phyloP scores from a whole-genome alignment of 2,888 invertebrate species.

The Fabriciana adippe region DNA sequence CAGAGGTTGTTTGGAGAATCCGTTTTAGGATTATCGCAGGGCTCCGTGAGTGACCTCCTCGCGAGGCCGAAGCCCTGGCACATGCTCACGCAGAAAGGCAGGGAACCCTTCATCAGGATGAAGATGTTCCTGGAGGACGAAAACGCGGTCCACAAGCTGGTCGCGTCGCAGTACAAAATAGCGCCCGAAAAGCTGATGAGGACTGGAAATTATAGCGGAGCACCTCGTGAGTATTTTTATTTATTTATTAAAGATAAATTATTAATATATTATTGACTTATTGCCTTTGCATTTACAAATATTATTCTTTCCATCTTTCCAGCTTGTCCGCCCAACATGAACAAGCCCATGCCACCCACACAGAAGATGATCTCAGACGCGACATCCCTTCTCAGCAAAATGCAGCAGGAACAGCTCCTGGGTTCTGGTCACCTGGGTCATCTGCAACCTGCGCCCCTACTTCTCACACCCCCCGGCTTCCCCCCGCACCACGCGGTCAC shows the following conservation, averaged over 20 bases:
- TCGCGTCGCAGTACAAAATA: conserved; percentile 98
- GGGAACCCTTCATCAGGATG: conserved; percentile 98
- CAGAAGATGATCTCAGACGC: conserved; percentile 90
- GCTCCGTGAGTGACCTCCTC: conserved; percentile 97
- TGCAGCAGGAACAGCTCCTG: conserved; percentile 86
- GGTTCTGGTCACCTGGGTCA: conserved; percentile 81
- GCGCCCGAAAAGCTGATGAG: conserved; percentile 98
- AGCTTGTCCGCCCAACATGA: conserved; percentile 85
- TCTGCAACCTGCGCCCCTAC: conserved; percentile 83
- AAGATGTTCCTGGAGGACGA: conserved; percentile 98
- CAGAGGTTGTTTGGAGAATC: conserved; percentile 99
- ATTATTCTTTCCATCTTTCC: conserved; percentile 54
- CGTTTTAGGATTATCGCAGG: conserved; percentile 97
- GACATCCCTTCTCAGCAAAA: conserved; percentile 84
- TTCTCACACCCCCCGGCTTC: conserved; percentile 89
- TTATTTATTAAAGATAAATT: neutral
- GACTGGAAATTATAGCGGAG: conserved; percentile 95
- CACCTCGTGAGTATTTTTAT: conserved; percentile 84
- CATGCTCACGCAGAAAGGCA: conserved; percentile 98
- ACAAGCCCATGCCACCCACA: conserved; percentile 89
- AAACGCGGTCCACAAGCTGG: conserved; percentile 96
- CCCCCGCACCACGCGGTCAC: conserved; percentile 89
- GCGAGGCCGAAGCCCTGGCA: conserved; percentile 99
- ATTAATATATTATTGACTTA: neutral
- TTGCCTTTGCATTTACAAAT: conserved; percentile 37